Evolutionary conservation across 2,888 invertebrate species (phyloP).

Genomic region (Nymphalis urticae): DNA sequence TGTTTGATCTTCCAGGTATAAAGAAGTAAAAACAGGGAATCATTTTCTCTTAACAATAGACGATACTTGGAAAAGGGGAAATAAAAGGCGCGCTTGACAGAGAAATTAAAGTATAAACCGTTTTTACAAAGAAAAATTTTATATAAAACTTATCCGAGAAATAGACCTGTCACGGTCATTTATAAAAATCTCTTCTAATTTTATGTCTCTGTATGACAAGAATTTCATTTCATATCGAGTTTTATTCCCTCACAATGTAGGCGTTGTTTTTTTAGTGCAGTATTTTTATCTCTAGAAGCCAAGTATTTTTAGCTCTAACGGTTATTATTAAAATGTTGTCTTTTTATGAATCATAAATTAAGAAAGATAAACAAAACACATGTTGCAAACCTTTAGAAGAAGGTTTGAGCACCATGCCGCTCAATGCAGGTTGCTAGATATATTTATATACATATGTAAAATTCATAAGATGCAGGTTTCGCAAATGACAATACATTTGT

Average conservation of each 20-base stretch:
- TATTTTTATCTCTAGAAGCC: slow-evolving; percentile 5
- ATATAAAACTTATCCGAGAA: slow-evolving; percentile 43
- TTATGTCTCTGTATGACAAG: slow-evolving; percentile 42
- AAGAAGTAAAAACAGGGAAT: slow-evolving; percentile 17
- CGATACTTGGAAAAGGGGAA: slow-evolving; percentile 34
- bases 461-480: no score
- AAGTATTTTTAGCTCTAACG: background rate
- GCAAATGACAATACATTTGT: no score
- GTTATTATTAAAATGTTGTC: background rate
- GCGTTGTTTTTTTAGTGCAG: slow-evolving; percentile 23
- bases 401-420: no score
- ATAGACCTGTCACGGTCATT: slow-evolving; percentile 56
- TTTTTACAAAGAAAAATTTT: slow-evolving; percentile 30
- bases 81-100: slow-evolving; percentile 35
- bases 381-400: no score
- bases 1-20: slow-evolving; percentile 10
- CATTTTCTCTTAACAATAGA: slow-evolving; percentile 32
- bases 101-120: slow-evolving; percentile 48
- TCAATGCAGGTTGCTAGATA: no score
- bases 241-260: slow-evolving; percentile 19
- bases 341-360: background rate
- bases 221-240: slow-evolving; percentile 48
- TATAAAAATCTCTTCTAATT: slow-evolving; percentile 49
- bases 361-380: no score
- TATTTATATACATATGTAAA: no score